Conservation (phyloP, 1,140 invertebrate genomes). For the Panonychus citri region DNA sequence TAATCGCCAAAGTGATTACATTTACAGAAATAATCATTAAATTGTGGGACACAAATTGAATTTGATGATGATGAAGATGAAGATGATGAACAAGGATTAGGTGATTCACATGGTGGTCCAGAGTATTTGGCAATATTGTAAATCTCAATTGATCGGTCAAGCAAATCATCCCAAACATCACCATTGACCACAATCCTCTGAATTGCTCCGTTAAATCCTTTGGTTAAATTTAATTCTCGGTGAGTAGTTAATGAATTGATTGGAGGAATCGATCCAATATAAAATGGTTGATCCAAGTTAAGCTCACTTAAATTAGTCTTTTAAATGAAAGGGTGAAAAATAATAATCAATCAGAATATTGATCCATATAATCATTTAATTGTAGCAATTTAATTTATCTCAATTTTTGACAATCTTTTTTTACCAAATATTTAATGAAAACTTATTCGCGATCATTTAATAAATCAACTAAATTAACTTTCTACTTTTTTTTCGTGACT, state of each 20-base stretch:
- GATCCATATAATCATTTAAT: too few species aligned
- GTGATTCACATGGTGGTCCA: constrained; percentile 37
- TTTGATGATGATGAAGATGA: constrained; percentile 45
- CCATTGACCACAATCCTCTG: constrained; percentile 63
- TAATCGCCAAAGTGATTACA: too few species aligned
- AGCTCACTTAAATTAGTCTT: constrained; percentile 51
- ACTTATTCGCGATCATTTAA: too few species aligned
- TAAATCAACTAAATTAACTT: too few species aligned
- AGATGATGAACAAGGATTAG: constrained; percentile 42
- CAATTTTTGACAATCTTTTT: too few species aligned
- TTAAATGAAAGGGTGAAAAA: neutral
- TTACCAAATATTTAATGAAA: too few species aligned
- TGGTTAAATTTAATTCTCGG: constrained; percentile 39
- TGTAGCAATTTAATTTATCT: too few species aligned
- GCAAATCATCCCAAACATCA: constrained; percentile 28
- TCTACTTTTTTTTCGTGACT: too few species aligned
- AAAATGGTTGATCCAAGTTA: constrained; percentile 55
- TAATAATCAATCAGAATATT: too few species aligned
- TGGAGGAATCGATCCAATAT: constrained; percentile 55
- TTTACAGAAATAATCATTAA: constrained; percentile 43
- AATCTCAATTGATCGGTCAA: constrained; percentile 20
- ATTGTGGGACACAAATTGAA: constrained; percentile 45
- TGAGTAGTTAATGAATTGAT: constrained; percentile 42
- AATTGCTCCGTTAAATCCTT: constrained; percentile 53
- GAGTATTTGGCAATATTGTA: constrained; percentile 34